Evolutionary conservation across 2,113 vertebrate species (phyloP).

Genomic region (Dicentrarchus labrax): DNA sequence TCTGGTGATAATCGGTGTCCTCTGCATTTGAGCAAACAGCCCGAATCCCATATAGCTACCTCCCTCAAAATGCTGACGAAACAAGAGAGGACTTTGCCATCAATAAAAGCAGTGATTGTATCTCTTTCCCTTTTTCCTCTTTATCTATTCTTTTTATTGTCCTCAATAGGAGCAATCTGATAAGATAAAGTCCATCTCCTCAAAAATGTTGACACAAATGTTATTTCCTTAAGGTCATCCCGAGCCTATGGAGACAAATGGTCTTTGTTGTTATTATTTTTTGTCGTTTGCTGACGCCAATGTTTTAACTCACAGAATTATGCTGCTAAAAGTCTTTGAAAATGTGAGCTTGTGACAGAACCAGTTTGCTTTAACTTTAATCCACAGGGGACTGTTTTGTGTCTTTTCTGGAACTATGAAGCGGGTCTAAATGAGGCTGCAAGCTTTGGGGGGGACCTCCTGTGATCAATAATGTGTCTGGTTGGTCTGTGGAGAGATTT

Average conservation of each 20-base stretch:
- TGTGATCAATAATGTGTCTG: constrained; percentile 53
- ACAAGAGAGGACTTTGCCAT: constrained; percentile 43
- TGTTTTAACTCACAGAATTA: constrained; percentile 13
- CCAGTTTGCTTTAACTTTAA: constrained; percentile 46
- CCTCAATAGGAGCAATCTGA: constrained; percentile 60
- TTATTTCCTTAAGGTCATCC: constrained; percentile 70
- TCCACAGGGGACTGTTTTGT: constrained; percentile 16
- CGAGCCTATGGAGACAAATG: constrained; percentile 33
- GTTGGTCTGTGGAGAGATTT: constrained; percentile 39
- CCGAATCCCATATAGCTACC: constrained; percentile 9
- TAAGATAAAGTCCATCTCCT: constrained; percentile 63
- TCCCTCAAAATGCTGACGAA: constrained; percentile 63
- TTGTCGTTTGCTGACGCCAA: constrained; percentile 33
- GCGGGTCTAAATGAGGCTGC: constrained; percentile 37
- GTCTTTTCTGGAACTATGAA: constrained; percentile 17
- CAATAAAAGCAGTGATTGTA: constrained; percentile 60
- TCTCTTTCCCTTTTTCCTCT: constrained; percentile 46
- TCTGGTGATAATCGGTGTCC: neutral
- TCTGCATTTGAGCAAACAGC: constrained; percentile 23
- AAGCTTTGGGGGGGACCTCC: neutral
- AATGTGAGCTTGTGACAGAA: neutral
- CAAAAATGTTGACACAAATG: constrained; percentile 67
- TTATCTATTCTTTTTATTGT: constrained; percentile 59
- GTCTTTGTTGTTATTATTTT: constrained; percentile 18
- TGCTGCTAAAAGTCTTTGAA: constrained; percentile 24